Conservation (phyloP, 92 coral and sea anemone species). For the Heteractis magnifica region DNA sequence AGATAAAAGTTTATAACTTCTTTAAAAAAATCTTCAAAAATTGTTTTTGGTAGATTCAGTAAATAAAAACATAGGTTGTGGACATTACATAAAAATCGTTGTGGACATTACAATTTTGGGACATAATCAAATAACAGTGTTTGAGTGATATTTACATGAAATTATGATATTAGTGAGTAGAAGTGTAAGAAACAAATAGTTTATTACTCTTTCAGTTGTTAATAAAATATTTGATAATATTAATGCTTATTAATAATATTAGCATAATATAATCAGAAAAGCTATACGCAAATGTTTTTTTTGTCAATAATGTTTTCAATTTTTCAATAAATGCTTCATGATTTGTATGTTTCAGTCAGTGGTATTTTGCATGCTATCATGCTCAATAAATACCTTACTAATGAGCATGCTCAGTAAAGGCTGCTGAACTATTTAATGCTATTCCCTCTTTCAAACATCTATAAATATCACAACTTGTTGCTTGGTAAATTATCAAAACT, state of each 20-base stretch:
- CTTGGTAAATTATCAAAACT: background rate
- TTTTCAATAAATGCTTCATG: background rate
- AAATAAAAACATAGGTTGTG: slow-evolving; percentile 29
- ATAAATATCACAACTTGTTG: slow-evolving; percentile 3
- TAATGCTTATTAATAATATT: background rate
- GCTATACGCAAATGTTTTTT: background rate
- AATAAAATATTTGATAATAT: background rate
- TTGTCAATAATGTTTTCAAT: background rate
- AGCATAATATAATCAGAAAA: background rate
- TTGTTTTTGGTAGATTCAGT: slow-evolving; percentile 14
- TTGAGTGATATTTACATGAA: background rate
- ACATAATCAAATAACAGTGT: background rate
- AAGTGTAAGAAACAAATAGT: background rate
- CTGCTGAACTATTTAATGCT: slow-evolving; percentile 33
- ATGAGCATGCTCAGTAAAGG: slow-evolving; percentile 45
- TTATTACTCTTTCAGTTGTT: background rate
- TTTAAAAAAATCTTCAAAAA: slow-evolving; percentile 21
- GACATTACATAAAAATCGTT: slow-evolving; percentile 44
- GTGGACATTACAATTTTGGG: slow-evolving; percentile 55
- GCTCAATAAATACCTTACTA: slow-evolving; percentile 25
- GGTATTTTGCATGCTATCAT: slow-evolving; percentile 35
- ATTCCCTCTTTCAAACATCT: background rate
- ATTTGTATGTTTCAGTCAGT: slow-evolving; percentile 14
- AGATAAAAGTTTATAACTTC: slow-evolving; percentile 16
- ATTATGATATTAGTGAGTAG: background rate